Conservation (phyloP, 2,888 invertebrate species). For the Chromoteleia sp. region DNA sequence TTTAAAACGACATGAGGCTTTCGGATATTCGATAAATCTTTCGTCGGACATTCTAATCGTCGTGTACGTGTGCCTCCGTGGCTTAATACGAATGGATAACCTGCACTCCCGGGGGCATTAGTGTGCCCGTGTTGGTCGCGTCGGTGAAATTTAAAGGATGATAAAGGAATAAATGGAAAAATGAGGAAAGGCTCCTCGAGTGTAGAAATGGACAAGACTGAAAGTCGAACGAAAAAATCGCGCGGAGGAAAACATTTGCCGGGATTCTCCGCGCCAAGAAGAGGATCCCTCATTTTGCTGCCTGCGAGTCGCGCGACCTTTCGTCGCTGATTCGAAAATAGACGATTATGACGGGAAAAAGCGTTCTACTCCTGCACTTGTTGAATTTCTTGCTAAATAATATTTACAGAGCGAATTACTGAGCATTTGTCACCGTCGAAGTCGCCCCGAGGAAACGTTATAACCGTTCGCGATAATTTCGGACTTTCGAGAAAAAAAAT, state of each 20-base stretch:
- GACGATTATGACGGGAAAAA: slow-evolving; percentile 1
- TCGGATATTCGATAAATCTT: slow-evolving; percentile 58
- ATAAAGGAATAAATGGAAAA: slow-evolving; percentile 37
- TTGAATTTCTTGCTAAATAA: slow-evolving; percentile 34
- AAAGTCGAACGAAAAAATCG: slow-evolving; percentile 3
- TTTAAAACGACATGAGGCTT: slow-evolving; percentile 44
- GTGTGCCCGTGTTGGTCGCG: slow-evolving; percentile 24
- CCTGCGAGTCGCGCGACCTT: background rate
- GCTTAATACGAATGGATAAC: slow-evolving; percentile 73
- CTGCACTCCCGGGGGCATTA: slow-evolving; percentile 64
- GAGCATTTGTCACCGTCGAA: background rate
- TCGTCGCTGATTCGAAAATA: background rate
- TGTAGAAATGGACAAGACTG: slow-evolving; percentile 12
- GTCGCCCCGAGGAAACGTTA: background rate
- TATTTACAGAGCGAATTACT: slow-evolving; percentile 3
- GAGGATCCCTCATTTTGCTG: background rate
- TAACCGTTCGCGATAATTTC: background rate
- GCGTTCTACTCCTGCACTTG: slow-evolving; percentile 20
- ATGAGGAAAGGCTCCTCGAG: slow-evolving; percentile 13
- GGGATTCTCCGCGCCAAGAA: background rate
- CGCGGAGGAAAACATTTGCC: background rate
- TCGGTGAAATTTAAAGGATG: slow-evolving; percentile 53
- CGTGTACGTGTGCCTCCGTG: slow-evolving; percentile 70
- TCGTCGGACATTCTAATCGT: slow-evolving; percentile 76
- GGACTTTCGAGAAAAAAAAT: background rate